Evolutionary conservation across 2,888 invertebrate species (phyloP).

Genomic region (Lamellibrachia columna): DNA sequence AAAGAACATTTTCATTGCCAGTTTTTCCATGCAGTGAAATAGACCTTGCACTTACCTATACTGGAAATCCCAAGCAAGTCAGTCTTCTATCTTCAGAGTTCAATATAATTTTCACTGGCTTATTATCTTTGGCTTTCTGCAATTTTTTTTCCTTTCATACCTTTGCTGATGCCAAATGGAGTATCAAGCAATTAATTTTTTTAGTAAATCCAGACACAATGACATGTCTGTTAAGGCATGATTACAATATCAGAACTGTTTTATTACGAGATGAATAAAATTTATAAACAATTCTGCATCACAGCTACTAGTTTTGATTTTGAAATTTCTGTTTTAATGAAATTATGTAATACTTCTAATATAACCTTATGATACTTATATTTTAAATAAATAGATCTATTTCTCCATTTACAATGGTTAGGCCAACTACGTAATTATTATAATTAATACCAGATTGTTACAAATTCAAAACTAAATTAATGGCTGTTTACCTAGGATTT

Average conservation of each 20-base stretch:
- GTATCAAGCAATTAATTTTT: not conserved
- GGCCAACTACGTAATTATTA: not conserved
- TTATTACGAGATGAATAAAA: not conserved
- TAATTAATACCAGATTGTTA: not conserved
- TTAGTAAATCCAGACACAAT: too few relatives aligned
- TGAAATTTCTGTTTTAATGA: not conserved
- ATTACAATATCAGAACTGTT: too few relatives aligned
- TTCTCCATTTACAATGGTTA: not conserved
- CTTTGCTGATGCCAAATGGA: constrained; percentile 4
- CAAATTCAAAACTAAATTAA: not conserved
- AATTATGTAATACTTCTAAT: not conserved
- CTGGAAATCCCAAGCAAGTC: not conserved
- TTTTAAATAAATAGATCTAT: not conserved
- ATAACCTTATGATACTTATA: not conserved
- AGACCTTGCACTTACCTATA: not conserved
- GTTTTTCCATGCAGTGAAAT: not conserved
- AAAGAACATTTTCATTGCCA: not conserved
- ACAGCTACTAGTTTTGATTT: not conserved
- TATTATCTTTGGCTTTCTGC: not conserved
- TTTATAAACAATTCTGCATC: not conserved
- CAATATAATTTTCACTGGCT: not conserved
- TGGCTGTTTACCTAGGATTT: not conserved
- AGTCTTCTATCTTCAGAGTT: not conserved
- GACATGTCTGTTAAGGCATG: too few relatives aligned
- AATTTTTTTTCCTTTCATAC: not conserved